Base-by-base conservation (phyloP, 2,888 invertebrate species). In the Micoletzkya japonica region DNA sequence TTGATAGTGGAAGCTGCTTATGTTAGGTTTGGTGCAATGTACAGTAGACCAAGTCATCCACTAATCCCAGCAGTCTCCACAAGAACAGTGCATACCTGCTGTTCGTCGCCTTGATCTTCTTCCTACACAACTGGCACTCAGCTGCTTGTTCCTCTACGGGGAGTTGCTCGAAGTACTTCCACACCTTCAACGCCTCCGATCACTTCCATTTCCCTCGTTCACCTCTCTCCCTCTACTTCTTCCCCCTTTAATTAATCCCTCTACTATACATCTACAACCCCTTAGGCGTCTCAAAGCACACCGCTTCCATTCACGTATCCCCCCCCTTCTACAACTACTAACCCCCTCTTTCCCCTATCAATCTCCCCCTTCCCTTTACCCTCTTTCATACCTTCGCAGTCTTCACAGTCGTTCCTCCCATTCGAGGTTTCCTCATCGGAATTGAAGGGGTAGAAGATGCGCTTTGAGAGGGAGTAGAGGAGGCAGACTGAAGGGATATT, bases 51-150 rank as follows among this genome's bases (percentile, higher is more conserved):
- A n/a, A n/a, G n/a, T n/a, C n/a, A n/a, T n/a, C n/a, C n/a, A n/a
- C n/a, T n/a, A n/a, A n/a, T n/a, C n/a, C n/a, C n/a, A n/a, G n/a
- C n/a, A n/a, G n/a, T n/a, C n/a, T n/a, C n/a, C n/a, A n/a, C n/a
- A n/a, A n/a, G n/a, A n/a, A n/a, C n/a, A n/a, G n/a, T n/a, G 34
- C 71, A 24, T 71, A 81, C 83, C 83, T 83, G 75, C 82, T 82
- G 67, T 84, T 84, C 2, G 84, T 84, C 7, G 84, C 84, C 68
- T 84, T 84, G 69, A 84, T 84, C 63, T 78, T 82, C 70, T 84
- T 84, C 37, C 77, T 67, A 67, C 84, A 84, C n/a, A 76, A 70
- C 20, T 77, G 73, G 49, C 84, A 84, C 30, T 81, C 81, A 52
- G 84, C 84, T 1, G 84, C 84, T 69, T 84, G 82, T 69, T 83